Evolutionary conservation across 2,797 vertebrate species (phyloP).

Genomic region (Vireo griseus): DNA sequence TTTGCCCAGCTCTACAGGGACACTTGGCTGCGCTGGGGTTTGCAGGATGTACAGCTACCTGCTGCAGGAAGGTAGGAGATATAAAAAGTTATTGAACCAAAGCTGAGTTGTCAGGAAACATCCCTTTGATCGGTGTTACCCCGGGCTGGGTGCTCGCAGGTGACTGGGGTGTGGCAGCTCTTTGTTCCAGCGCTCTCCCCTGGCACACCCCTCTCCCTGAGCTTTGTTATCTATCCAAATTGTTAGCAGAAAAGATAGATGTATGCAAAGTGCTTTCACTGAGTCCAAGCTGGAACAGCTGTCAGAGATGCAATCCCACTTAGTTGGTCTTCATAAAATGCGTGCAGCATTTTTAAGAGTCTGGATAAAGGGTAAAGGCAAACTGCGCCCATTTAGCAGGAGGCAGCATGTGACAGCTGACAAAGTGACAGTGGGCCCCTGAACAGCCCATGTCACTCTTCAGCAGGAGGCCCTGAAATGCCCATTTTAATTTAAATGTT

Average conservation of each 20-base stretch:
- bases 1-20: background rate
- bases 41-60: background rate
- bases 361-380: slow-evolving; percentile 63
- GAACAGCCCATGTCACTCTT: slow-evolving; percentile 62
- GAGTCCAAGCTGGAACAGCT: slow-evolving; percentile 47
- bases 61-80: background rate
- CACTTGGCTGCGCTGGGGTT: background rate
- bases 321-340: slow-evolving; percentile 61
- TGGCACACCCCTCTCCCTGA: background rate
- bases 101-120: background rate
- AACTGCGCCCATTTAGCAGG: slow-evolving; percentile 64
- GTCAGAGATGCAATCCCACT: slow-evolving; percentile 59
- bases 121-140: fast-evolving
- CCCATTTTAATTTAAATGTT: slow-evolving; percentile 70
- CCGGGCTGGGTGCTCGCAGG: background rate
- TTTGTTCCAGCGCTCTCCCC: background rate
- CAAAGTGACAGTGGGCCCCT: slow-evolving; percentile 68
- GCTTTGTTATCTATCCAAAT: slow-evolving; percentile 30
- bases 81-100: fast-evolving
- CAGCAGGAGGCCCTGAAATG: slow-evolving; percentile 66
- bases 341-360: slow-evolving; percentile 51
- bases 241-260: slow-evolving; percentile 8
- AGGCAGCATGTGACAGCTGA: slow-evolving; percentile 67
- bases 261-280: slow-evolving; percentile 33
- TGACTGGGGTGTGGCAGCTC: background rate